A percentile compares a stretch with the other conserved stretches of the same genome.
Evolutionary conservation across 64 coral and sea anemone species (phyloP).

Genomic region (Astreopora myriophthalma): DNA sequence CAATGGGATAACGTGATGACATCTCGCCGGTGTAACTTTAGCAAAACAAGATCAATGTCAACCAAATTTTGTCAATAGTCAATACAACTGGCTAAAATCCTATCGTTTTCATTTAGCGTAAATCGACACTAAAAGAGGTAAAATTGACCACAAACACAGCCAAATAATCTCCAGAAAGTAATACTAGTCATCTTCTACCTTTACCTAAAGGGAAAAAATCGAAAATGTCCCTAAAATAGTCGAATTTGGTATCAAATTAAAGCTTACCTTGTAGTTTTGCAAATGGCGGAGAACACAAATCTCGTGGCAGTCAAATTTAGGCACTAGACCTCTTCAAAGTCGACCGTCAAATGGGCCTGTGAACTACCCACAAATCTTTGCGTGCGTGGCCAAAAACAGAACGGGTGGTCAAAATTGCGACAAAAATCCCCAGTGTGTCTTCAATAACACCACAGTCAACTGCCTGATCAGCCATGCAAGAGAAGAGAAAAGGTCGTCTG

Average conservation of each 20-base stretch:
- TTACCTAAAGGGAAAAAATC: constrained; percentile 29
- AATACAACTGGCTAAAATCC: constrained; percentile 29
- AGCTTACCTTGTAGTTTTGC: constrained; percentile 20
- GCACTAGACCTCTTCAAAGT: constrained; percentile 16
- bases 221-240: constrained; percentile 5
- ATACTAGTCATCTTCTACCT: not conserved
- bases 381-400: not conserved
- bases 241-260: constrained; percentile 33
- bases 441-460: constrained; percentile 30
- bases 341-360: not conserved
- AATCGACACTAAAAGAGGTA: constrained; percentile 14
- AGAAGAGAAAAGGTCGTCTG: constrained; percentile 32
- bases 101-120: constrained; percentile 33
- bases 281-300: constrained; percentile 15
- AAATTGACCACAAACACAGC: constrained; percentile 5
- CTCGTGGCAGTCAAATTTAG: not conserved
- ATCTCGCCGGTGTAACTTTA: constrained; percentile 38
- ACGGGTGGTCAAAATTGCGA: constrained; percentile 5
- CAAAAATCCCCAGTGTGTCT: constrained; percentile 17
- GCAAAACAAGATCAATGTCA: constrained; percentile 17
- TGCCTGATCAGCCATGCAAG: constrained; percentile 44
- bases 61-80: constrained; percentile 29
- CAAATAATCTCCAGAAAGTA: not conserved
- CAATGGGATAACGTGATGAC: constrained; percentile 26
- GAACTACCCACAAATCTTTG: constrained; percentile 9